Percentiles rank a stretch among this genome's conserved stretches.
phyloP scores from a whole-genome alignment of 2,888 invertebrate genomes.

The Pachydiplax longipennis region DNA sequence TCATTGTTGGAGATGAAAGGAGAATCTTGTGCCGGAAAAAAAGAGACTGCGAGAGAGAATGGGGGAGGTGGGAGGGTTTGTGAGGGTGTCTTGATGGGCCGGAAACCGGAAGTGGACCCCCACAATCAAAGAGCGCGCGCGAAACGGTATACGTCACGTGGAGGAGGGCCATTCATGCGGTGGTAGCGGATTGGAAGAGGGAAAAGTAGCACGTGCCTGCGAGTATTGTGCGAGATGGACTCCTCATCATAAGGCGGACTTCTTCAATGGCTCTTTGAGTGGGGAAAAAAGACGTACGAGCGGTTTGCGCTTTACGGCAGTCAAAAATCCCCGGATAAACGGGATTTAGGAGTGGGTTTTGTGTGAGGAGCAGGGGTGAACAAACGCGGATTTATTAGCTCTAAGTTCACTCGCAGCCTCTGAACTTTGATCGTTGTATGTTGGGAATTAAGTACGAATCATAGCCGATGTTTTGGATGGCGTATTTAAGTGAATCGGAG shows the following conservation, averaged over 20 bases:
- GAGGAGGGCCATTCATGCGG: slow-evolving; percentile 11
- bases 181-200: not conserved
- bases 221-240: not conserved
- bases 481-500: too few species aligned
- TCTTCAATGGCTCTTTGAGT: not conserved
- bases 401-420: too few species aligned
- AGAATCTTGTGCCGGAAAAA: not conserved
- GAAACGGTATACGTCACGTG: slow-evolving; percentile 44
- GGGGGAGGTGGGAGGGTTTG: not conserved
- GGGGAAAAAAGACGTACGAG: not conserved
- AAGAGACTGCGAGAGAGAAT: not conserved
- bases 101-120: slow-evolving; percentile 42
- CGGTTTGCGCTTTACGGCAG: too few species aligned
- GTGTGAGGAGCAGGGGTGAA: not conserved
- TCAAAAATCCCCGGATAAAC: too few species aligned
- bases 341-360: not conserved
- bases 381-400: too few species aligned
- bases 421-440: too few species aligned
- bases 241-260: not conserved
- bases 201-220: not conserved
- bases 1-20: not conserved
- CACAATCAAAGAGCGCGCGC: slow-evolving; percentile 43
- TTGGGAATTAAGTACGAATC: too few species aligned
- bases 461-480: too few species aligned
- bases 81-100: not conserved